Percentiles rank a stretch among this genome's conserved stretches.
These are phyloP conservation scores for Calidris pugnax DNA, from an alignment of 2,113 vertebrate genomes.

Conservation along the genomic window DNA sequence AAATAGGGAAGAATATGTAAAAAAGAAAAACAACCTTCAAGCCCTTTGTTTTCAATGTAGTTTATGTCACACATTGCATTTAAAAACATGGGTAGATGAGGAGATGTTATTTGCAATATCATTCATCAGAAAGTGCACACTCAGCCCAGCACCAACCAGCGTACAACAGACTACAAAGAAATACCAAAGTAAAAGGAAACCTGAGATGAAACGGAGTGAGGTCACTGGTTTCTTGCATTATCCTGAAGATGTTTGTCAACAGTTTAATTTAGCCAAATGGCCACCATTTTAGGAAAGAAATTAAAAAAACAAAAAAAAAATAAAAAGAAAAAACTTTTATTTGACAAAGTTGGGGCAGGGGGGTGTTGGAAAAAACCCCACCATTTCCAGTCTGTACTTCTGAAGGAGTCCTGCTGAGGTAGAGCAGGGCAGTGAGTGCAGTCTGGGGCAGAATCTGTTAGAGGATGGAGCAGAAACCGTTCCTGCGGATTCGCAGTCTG, in stretches of 20 bases:
- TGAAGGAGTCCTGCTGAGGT: not conserved
- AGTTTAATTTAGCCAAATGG: not conserved
- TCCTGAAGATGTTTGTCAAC: not conserved
- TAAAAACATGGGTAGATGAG: accelerated
- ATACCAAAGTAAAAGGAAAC: not conserved
- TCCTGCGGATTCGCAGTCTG: not conserved
- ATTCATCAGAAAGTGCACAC: not conserved
- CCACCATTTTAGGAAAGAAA: not conserved
- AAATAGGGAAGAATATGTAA: not conserved
- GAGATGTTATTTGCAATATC: not conserved
- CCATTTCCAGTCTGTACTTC: not conserved
- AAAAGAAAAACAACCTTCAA: not conserved
- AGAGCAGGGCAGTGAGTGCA: accelerated
- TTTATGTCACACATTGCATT: not conserved
- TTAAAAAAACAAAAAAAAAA: not conserved
- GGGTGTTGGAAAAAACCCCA: not conserved
- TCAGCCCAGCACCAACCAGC: not conserved
- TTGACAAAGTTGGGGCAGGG: not conserved
- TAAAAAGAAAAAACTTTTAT: not conserved
- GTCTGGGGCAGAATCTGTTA: not conserved
- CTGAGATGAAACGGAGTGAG: not conserved
- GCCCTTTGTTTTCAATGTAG: not conserved
- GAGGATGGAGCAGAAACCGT: not conserved
- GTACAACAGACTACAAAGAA: not conserved
- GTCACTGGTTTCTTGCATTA: not conserved